Conservation (phyloP, 2,888 invertebrate genomes). For the Ennomos erosarius region DNA sequence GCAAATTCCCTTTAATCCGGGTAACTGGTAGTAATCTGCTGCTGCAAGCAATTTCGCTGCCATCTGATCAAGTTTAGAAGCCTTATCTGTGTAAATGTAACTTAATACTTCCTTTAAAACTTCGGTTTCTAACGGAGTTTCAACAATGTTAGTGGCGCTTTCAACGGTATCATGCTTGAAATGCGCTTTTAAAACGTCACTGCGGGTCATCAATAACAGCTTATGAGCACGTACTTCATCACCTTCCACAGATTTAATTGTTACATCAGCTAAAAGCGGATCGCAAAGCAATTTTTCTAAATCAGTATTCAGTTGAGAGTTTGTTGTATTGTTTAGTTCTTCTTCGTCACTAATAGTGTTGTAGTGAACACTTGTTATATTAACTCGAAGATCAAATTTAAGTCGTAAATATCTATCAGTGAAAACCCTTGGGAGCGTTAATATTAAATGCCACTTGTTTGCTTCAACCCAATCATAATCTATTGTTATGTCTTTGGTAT, state of each 20-base stretch:
- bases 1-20: constrained; percentile 1
- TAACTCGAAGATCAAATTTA: too few relatives aligned
- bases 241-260: constrained; percentile 10
- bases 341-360: too few relatives aligned
- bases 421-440: too few relatives aligned
- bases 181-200: constrained; percentile 10
- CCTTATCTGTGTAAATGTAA: constrained; percentile 15
- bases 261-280: constrained; percentile 1
- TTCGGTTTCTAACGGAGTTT: constrained; percentile 7
- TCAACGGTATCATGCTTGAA: constrained; percentile 3
- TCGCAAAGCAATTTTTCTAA: not conserved
- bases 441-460: too few relatives aligned
- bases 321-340: too few relatives aligned
- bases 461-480: too few relatives aligned
- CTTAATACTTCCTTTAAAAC: constrained; percentile 5
- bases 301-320: not conserved
- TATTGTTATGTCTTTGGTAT: too few relatives aligned
- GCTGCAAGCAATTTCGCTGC: constrained; percentile 4
- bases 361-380: too few relatives aligned
- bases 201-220: constrained; percentile 3
- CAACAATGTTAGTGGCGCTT: constrained; percentile 6
- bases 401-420: too few relatives aligned
- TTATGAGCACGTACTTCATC: constrained; percentile 10
- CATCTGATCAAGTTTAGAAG: constrained; percentile 1
- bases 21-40: constrained; percentile 16